Base-by-base conservation (phyloP, 1,140 invertebrate genomes). In the Anadara kagoshimensis region DNA sequence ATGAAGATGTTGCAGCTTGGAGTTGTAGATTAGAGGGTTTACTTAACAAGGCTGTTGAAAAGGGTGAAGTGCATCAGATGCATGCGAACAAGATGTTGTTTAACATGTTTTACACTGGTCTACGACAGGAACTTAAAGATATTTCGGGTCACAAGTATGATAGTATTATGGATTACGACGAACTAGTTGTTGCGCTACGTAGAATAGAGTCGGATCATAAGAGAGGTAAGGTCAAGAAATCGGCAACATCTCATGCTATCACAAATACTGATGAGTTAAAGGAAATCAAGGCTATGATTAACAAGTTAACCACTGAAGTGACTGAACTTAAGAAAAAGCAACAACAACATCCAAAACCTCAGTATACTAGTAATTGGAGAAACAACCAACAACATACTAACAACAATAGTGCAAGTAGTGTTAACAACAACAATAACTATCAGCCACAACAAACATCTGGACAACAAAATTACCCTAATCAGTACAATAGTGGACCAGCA, bases 131-230 rank as follows among this genome's bases (percentile, higher is more conserved):
- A n/a, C n/a, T n/a, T n/a, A n/a, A n/a, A 73, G 61, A 64, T n/a
- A 47, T 59, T 10, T 26, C 24, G 26, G 61, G 59, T 24, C 69
- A 78, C 36, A 74, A 69, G 24, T 78, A 62, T 24, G 71, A 70
- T 41, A 45, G 5, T 8, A 43, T 67, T 14, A 24, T 43, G 12
- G 59, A 70, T 22, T 70, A 53, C 20, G 58, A 70, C 24, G 29
- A 24, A 63, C 45, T 53, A 20, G 14, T 18, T 8, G 62, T 41
- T 18, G 68, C 41, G 5, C 4, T 70, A 11, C 24, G 68, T 54
- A 44, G 45, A 24, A 47, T 51, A 44, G 49, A 59, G 36, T 65
- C 49, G 22, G 53, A 62, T 18, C 58, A 69, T 41, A 49, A 63
- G 18, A 26, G 44, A 7, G 44, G 51, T 1, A 53, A 53, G 18